Conservation (phyloP, 2,888 invertebrate species). For the Malthinus seriepunctatus region DNA sequence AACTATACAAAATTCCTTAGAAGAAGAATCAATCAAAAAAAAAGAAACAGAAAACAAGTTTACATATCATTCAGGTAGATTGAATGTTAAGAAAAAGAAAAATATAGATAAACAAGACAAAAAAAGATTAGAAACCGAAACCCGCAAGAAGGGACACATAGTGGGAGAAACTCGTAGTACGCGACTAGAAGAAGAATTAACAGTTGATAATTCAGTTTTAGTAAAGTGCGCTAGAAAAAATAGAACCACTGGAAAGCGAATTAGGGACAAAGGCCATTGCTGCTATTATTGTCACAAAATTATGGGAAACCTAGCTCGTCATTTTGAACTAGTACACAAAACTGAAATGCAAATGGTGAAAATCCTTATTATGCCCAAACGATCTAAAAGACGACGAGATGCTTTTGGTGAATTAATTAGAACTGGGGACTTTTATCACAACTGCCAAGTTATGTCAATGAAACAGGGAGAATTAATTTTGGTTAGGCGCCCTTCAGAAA, state of each 20-base stretch:
- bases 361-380: neutral
- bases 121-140: too few species aligned
- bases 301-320: neutral
- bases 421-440: neutral
- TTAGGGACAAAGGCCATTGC: neutral
- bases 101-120: too few species aligned
- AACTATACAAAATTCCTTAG: too few species aligned
- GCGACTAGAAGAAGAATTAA: too few species aligned
- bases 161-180: too few species aligned
- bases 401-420: neutral
- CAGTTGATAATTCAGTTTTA: too few species aligned
- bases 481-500: neutral
- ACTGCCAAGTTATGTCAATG: neutral
- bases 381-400: neutral
- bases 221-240: neutral
- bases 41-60: too few species aligned
- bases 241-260: neutral
- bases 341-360: neutral
- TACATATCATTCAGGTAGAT: too few species aligned
- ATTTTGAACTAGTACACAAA: neutral
- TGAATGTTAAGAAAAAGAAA: too few species aligned
- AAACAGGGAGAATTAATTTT: neutral
- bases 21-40: too few species aligned
- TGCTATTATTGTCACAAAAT: slow-evolving; percentile 5
- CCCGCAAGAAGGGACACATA: too few species aligned